These are phyloP conservation scores for Muntiacus reevesi DNA, from an alignment of 2,113 vertebrate species.

Conservation along the genomic window DNA sequence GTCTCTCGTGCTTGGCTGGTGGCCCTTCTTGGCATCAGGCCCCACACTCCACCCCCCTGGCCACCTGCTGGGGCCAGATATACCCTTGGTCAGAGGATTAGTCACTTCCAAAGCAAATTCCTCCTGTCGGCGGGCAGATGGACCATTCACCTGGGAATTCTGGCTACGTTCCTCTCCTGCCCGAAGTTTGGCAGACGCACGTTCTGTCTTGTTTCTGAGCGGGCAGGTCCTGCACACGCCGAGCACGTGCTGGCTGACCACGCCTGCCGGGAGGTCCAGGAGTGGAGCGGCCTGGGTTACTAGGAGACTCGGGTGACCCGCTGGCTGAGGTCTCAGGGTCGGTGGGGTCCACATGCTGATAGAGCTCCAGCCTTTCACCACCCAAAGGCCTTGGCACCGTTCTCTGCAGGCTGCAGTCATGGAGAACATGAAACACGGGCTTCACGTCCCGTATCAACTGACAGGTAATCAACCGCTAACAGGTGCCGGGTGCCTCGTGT, in stretches of 20 bases:
- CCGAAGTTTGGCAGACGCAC: neutral
- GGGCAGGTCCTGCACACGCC: rapidly evolving
- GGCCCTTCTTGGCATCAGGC: neutral
- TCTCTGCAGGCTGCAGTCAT: neutral
- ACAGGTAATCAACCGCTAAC: neutral
- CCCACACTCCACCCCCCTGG: neutral
- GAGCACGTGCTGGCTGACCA: rapidly evolving
- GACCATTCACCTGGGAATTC: neutral
- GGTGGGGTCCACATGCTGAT: neutral
- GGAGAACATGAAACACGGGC: neutral
- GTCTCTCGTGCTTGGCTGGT: neutral
- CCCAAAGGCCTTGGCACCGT: rapidly evolving
- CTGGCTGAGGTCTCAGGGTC: neutral
- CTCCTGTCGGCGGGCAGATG: neutral
- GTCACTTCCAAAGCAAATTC: neutral
- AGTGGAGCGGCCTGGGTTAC: neutral
- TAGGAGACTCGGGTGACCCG: neutral
- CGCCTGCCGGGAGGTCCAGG: neutral
- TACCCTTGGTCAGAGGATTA: neutral
- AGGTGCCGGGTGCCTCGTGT: rapidly evolving
- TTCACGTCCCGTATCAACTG: rapidly evolving
- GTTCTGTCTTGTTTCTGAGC: neutral
- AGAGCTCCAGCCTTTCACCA: neutral
- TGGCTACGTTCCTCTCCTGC: neutral
- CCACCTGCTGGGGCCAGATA: conserved; percentile 5